Evolutionary conservation across 2,888 invertebrate species (phyloP), one percentile per base, ranked within the genome.

Genomic region (Sinopyrophorus schimmeli): DNA sequence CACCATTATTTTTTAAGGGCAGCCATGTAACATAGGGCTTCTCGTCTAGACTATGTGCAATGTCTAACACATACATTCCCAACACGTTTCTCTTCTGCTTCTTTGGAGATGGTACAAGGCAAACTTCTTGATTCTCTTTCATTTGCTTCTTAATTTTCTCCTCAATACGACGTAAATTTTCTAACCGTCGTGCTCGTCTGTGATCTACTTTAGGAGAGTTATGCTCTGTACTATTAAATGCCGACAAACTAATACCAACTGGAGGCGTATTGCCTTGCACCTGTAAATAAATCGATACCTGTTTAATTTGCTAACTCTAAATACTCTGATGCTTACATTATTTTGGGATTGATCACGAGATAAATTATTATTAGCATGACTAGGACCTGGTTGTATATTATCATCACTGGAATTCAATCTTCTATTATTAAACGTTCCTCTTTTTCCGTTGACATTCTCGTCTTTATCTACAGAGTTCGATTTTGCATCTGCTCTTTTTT

Each of bases 31-130:
- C 82, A 66, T 77, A 77, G 28, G 86, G 89, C 47, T 81, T 80
- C 11, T 80, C 80, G 61, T 80, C 74, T 50, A 90, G 67, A 55
- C 86, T 81, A 60, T 83, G 80, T 12, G 86, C 82, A 58, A 94
- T 86, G 74, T 95, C 93, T 60, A 94, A 77, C 7, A 92, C 88
- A 75, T 91, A 93, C 74, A 94, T 80, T 12, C 87, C 86, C 67
- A 93, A 79, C 12, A 86, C 83, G 62, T 87, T 86, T 6, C 53
- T 18, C 43, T 66, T 79, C 77, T 10, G 79, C 71, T 63, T 83
- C 61, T 83, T 85, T 50, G 81, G 81, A 20, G 70, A 69, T 15
- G 65, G 65, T 14, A 28, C 35, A 20, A 34, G 9, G 20, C 38
- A 37, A 4, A 28, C 41, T 9, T 27, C 35, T 24, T 38, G 44